Evolutionary conservation across 2,888 invertebrate species (phyloP), one percentile per base, ranked within the genome.

Genomic region (Argyresthia goedartella): DNA sequence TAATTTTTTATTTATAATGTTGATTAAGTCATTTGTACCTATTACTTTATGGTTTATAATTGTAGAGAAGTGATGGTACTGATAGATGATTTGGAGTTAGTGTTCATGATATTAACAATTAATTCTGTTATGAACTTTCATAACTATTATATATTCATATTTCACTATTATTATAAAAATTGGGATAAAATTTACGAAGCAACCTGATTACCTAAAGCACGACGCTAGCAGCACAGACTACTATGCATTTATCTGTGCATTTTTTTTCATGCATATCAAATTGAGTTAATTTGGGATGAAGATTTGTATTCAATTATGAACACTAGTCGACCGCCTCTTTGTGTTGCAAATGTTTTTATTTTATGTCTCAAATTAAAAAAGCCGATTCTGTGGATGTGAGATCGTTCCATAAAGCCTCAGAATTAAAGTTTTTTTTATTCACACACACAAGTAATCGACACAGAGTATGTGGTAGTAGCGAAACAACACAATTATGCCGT

Each of bases 171-270:
- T 60, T 60, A 59, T 61, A 46, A 25, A 33, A 25, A 25, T 46
- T 46, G 46, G 56, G 54, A 56, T 59, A 56, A 53, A 54, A 58
- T 57, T 57, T n/a, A 16, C 33, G 39, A 61, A 64, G 62, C 60
- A 60, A 66, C 56, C 59, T 65, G 55, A 68, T 25, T 60, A 66
- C 56, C 59, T 65, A 54, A 68, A 4, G 76, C 76, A 78, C 78
- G 76, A 75, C 60, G 63, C 62, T 66, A 64, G 67, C 65, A 65
- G 73, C 69, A 73, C 69, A 69, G 66, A 63, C 61, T 60, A 65
- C 58, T 66, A 59, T 65, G 67, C 64, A 67, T 70, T 67, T 66
- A 25, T 25, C 25, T 25, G 25, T 25, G 25, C 25, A 25, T 25
- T 25, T 25, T 25, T 68, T 9, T 46, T 25, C 16, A 1, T 41